These are phyloP conservation scores for Drosophila maculinotata DNA, from an alignment of 2,888 invertebrate genomes.

Conservation along the genomic window DNA sequence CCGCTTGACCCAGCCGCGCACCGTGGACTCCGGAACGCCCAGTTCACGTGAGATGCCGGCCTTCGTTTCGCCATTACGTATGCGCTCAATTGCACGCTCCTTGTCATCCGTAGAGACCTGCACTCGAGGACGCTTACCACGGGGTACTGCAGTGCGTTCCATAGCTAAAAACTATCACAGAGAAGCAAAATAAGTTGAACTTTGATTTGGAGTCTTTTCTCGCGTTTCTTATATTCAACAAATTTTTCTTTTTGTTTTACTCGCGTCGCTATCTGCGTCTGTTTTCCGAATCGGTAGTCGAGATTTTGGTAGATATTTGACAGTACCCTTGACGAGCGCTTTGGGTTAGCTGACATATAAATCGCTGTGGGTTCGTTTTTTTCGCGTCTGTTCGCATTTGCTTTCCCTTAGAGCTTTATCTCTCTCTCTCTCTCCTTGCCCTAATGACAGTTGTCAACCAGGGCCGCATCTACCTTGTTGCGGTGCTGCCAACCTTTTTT, in stretches of 20 bases:
- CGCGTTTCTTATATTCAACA: slow-evolving; percentile 31
- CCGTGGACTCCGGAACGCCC: slow-evolving; percentile 72
- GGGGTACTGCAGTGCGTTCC: slow-evolving; percentile 53
- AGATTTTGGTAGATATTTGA: slow-evolving; percentile 33
- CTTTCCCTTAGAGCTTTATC: slow-evolving; percentile 17
- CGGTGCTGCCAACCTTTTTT: slow-evolving; percentile 44
- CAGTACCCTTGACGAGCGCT: slow-evolving; percentile 35
- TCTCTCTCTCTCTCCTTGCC: not conserved
- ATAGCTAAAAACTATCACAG: slow-evolving; percentile 36
- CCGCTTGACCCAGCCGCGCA: slow-evolving; percentile 71
- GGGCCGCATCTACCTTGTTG: slow-evolving; percentile 9
- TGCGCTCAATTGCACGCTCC: slow-evolving; percentile 66
- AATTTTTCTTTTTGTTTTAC: slow-evolving; percentile 36
- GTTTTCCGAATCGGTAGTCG: slow-evolving; percentile 27
- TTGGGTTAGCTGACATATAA: slow-evolving; percentile 67
- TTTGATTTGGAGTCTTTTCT: not conserved
- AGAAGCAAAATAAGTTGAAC: no score
- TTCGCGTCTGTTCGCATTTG: slow-evolving; percentile 44
- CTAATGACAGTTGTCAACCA: slow-evolving; percentile 42
- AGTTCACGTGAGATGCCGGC: slow-evolving; percentile 71
- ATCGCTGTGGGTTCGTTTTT: slow-evolving; percentile 61
- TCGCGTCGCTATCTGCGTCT: slow-evolving; percentile 36
- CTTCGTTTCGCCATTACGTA: slow-evolving; percentile 70
- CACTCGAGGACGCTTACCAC: slow-evolving; percentile 66
- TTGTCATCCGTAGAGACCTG: slow-evolving; percentile 67